Evolutionary conservation across 2,888 invertebrate genomes (phyloP), one percentile per base, ranked within the genome.

Genomic region (Dryadula phaetusa): DNA sequence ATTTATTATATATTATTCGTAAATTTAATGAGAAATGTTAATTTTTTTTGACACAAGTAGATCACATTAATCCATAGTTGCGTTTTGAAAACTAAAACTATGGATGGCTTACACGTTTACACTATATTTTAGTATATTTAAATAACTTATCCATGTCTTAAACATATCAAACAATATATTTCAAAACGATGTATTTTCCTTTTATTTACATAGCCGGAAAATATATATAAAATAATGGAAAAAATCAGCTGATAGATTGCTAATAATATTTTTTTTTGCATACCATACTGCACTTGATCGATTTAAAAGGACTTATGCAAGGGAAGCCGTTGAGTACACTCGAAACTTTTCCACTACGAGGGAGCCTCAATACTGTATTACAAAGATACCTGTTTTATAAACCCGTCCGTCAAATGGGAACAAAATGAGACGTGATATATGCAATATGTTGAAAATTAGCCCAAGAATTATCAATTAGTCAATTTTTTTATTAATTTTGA

Each of bases 271-370:
- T 32, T 66, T 42, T 54, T 44, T 28, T 52, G 49, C 56, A n/a
- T 16, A 56, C 70, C 42, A 42, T 70, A 70, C 63, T 16, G 42
- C 34, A 49, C 61, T 64, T 44, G 54, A 70, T 70, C 70, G 67
- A 60, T 64, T 61, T 61, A 42, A 66, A 70, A 67, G 61, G 61
- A 61, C 60, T 63, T 60, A 53, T 32, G 52, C 61, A 64, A 64
- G 67, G 67, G 67, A 64, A 67, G 67, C 47, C 47, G 61, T 58
- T 52, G 67, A 70, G 70, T 56, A 67, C 64, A 56, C 67, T 64
- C 56, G 22, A 61, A 64, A 61, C 64, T 62, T 61, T 47, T 62
- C 63, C 58, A 64, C 56, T 56, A 40, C 54, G 65, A 52, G 65
- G 42, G 58, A 42, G 40, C 28, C 28, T 49, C 49, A 49, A 60